These are phyloP conservation scores for Malurus leucopterus DNA, from an alignment of 2,797 vertebrate genomes.

Conservation along the genomic window DNA sequence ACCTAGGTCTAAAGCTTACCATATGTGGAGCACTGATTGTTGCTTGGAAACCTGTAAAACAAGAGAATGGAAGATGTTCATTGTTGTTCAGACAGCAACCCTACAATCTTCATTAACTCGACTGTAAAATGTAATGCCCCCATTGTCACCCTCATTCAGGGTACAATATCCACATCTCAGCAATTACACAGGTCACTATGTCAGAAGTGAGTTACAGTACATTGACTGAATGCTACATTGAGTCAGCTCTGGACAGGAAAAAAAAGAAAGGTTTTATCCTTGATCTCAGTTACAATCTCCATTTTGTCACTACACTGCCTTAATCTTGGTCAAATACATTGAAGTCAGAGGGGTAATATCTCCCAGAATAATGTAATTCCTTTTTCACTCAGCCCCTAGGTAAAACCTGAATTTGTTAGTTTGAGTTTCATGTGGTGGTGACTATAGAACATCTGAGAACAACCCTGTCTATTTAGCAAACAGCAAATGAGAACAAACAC, in stretches of 20 bases:
- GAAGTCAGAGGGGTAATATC: background rate
- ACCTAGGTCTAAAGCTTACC: conserved; percentile 75
- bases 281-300: background rate
- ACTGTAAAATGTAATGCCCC: background rate
- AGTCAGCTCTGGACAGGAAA: background rate
- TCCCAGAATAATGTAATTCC: background rate
- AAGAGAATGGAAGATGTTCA: conserved; percentile 50
- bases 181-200: background rate
- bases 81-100: background rate
- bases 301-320: background rate
- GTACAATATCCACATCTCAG: background rate
- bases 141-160: background rate
- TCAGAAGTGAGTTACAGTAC: background rate
- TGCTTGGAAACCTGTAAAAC: conserved; percentile 90
- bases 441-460: background rate
- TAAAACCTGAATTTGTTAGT: background rate
- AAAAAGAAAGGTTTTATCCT: background rate
- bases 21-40: conserved; percentile 99
- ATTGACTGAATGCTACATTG: background rate
- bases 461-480: background rate
- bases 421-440: background rate
- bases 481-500: background rate
- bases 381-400: background rate
- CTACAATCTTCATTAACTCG: background rate
- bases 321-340: background rate